phyloP scores from a whole-genome alignment of 2,888 invertebrate species.

The Platypus cylindrus region DNA sequence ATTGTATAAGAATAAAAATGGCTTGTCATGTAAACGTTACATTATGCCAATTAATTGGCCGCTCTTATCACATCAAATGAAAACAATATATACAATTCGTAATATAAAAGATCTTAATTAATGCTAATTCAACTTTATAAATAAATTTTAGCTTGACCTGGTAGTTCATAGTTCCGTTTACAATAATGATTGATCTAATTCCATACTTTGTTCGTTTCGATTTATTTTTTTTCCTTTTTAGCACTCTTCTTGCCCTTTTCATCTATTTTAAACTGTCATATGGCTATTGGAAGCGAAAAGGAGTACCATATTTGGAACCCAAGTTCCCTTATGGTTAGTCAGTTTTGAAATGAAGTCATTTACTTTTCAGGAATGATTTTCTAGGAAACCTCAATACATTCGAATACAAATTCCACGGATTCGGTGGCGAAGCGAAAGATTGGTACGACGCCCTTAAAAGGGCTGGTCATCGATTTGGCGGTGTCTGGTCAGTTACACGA shows the following conservation, averaged over 20 bases:
- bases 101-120: no score
- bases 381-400: constrained; percentile 7
- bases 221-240: no score
- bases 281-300: constrained; percentile 9
- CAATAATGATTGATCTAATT: no score
- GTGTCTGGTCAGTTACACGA: constrained; percentile 15
- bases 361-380: background rate
- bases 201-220: no score
- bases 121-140: no score
- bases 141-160: no score
- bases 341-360: background rate
- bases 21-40: no score
- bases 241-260: constrained; percentile 3
- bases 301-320: constrained; percentile 12
- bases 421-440: constrained; percentile 6
- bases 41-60: no score
- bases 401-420: background rate
- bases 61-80: no score
- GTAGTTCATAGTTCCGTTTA: no score
- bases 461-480: constrained; percentile 17
- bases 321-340: constrained; percentile 10
- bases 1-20: no score
- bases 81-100: no score
- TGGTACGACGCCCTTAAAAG: constrained; percentile 19
- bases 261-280: constrained; percentile 6